Conservation (phyloP, 2,888 invertebrate species). For the Oscheius sp. region DNA sequence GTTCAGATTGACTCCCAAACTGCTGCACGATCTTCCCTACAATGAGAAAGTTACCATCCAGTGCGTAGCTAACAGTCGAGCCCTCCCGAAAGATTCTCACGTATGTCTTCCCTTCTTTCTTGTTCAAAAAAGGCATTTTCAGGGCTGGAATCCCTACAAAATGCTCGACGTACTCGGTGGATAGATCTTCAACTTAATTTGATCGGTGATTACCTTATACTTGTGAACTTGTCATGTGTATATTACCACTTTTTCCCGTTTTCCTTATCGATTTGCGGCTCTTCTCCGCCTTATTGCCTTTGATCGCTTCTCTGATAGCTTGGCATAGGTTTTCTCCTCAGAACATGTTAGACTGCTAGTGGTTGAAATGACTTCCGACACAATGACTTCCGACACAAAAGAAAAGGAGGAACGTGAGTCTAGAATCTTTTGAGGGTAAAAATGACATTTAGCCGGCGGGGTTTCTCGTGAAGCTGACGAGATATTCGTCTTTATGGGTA, state of each 20-base stretch:
- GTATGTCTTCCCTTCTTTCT: background rate
- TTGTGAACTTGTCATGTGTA: background rate
- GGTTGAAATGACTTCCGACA: no score
- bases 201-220: background rate
- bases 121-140: background rate
- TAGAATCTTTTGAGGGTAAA: background rate
- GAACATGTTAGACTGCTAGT: no score
- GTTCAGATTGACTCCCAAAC: conserved; percentile 58
- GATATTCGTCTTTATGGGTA: conserved; percentile 66
- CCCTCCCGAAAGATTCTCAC: background rate
- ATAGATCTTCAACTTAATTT: no score
- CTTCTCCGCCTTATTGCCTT: no score
- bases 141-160: conserved; percentile 7
- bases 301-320: no score
- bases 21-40: conserved; percentile 61
- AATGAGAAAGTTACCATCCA: conserved; percentile 59
- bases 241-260: background rate
- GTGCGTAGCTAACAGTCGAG: conserved; percentile 43
- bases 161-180: background rate
- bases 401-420: background rate
- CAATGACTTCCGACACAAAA: no score
- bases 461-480: conserved; percentile 56
- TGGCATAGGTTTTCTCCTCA: no score
- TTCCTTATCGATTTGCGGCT: background rate
- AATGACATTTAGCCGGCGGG: background rate